Conservation (phyloP, 2,797 vertebrate species). For the Sebastes nivosus region DNA sequence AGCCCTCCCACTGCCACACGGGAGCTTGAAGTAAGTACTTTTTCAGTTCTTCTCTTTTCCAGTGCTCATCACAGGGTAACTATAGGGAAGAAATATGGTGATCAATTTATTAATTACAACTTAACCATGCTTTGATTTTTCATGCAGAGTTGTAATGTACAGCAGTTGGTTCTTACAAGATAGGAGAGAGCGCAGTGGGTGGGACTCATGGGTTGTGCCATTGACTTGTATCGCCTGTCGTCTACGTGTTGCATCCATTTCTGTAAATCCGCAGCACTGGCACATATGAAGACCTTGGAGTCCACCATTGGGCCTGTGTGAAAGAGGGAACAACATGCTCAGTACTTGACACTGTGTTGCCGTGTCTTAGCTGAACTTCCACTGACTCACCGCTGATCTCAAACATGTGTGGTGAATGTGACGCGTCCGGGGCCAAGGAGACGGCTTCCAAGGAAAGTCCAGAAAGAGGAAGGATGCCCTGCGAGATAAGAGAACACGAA, state of each 20-base stretch:
- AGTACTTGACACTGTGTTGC: neutral
- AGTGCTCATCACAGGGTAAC: slow-evolving; percentile 86
- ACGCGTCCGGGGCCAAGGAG: slow-evolving; percentile 46
- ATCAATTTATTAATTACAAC: neutral
- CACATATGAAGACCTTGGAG: slow-evolving; percentile 81
- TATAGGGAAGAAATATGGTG: neutral
- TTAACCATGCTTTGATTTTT: neutral
- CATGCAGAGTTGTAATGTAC: neutral
- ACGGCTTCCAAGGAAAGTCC: slow-evolving; percentile 76
- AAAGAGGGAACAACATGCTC: neutral
- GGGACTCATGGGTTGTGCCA: slow-evolving; percentile 68
- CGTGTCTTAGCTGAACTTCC: neutral
- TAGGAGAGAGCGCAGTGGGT: slow-evolving; percentile 80
- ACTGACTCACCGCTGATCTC: slow-evolving; percentile 84
- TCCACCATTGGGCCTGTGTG: slow-evolving; percentile 84
- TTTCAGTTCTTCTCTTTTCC: slow-evolving; percentile 86
- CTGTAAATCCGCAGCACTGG: slow-evolving; percentile 70
- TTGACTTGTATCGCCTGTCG: slow-evolving; percentile 77
- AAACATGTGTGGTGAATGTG: slow-evolving; percentile 73
- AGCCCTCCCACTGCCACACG: slow-evolving; percentile 86
- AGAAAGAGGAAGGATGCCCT: slow-evolving; percentile 88
- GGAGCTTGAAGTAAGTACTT: slow-evolving; percentile 76
- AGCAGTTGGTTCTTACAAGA: slow-evolving; percentile 67
- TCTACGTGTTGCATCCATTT: slow-evolving; percentile 81
- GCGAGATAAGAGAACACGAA: slow-evolving; percentile 12